Evolutionary conservation across 2,113 vertebrate genomes (phyloP).

Genomic region (Willisornis vidua): DNA sequence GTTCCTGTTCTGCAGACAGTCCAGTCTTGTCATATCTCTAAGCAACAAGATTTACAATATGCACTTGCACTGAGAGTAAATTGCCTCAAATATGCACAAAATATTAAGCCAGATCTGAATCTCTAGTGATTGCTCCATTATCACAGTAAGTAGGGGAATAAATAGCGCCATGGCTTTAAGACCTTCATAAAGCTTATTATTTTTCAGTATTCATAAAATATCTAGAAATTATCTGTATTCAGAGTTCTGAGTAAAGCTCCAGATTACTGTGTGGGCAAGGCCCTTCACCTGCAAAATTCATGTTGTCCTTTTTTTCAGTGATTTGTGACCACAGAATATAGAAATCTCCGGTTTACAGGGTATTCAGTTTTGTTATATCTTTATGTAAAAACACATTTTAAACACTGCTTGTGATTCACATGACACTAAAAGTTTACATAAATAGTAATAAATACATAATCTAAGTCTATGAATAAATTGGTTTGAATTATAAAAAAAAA

Average conservation of each 20-base stretch:
- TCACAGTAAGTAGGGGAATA: not conserved
- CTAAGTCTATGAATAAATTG: not conserved
- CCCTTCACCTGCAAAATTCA: not conserved
- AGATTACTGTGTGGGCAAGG: not conserved
- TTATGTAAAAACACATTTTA: not conserved
- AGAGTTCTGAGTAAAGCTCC: not conserved
- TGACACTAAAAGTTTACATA: not conserved
- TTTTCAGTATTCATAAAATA: not conserved
- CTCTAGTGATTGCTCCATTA: not conserved
- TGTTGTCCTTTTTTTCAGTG: not conserved
- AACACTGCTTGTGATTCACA: not conserved
- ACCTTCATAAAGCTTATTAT: not conserved
- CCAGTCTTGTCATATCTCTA: conserved; percentile 4
- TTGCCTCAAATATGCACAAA: conserved; percentile 4
- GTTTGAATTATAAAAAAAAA: not conserved
- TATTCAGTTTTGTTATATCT: not conserved
- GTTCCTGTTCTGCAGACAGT: not conserved
- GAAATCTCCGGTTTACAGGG: not conserved
- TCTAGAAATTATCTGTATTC: not conserved
- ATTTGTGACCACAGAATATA: not conserved
- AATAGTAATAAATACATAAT: not conserved
- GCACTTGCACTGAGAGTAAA: not conserved
- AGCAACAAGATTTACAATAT: conserved; percentile 38
- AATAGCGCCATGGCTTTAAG: not conserved
- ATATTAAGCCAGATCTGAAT: not conserved